These are phyloP conservation scores for Nesometra sesokonis DNA, from an alignment of 35 echinoderm and acorn worm genomes.

Conservation along the genomic window DNA sequence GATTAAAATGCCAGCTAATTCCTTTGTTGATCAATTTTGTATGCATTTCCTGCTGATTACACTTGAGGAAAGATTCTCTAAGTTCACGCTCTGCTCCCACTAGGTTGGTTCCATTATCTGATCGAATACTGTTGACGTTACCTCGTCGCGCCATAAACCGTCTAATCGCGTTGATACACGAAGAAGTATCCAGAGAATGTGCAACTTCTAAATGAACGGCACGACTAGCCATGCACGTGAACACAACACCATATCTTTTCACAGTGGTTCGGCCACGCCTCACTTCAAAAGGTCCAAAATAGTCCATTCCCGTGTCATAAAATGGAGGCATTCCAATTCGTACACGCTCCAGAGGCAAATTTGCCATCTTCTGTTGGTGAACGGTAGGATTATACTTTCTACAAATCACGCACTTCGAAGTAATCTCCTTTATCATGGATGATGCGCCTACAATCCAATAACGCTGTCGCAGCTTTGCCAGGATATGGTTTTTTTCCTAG, in stretches of 20 bases:
- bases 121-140: neutral
- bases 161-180: neutral
- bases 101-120: neutral
- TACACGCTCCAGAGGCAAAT: neutral
- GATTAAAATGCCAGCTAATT: constrained; percentile 7
- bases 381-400: neutral
- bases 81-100: neutral
- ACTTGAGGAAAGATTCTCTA: neutral
- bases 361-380: neutral
- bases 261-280: neutral
- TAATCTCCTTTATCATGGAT: too few species aligned
- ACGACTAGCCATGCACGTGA: neutral
- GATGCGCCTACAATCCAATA: too few species aligned
- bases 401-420: neutral
- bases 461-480: too few species aligned
- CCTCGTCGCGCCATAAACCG: neutral
- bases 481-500: too few species aligned
- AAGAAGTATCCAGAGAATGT: neutral
- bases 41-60: too few species aligned
- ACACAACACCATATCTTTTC: neutral
- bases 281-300: too few species aligned
- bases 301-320: neutral
- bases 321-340: neutral
- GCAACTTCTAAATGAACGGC: neutral
- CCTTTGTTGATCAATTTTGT: too few species aligned